A percentile compares a stretch with the other conserved stretches of the same genome.
These are phyloP conservation scores for Andricus quercusramuli DNA, from an alignment of 2,888 invertebrate species.

Conservation along the genomic window DNA sequence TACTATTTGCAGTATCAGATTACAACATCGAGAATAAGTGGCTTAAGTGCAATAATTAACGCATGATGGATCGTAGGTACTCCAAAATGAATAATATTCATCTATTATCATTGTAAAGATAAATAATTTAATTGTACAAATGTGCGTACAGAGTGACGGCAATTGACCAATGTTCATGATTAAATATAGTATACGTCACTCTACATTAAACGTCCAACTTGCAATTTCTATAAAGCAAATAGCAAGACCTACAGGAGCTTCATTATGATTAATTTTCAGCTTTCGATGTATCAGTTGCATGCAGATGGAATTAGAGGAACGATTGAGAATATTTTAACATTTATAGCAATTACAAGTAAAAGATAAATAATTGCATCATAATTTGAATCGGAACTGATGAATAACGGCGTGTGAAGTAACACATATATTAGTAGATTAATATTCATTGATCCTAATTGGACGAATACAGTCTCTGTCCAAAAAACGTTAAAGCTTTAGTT, in stretches of 20 bases:
- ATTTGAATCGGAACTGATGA: conserved; percentile 4
- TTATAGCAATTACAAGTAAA: conserved; percentile 10
- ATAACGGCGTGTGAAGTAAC: not conserved
- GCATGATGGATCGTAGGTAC: conserved; percentile 2
- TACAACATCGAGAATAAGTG: conserved; percentile 14
- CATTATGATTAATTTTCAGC: conserved; percentile 19
- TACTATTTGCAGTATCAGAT: conserved; percentile 12
- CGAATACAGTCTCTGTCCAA: too few species aligned
- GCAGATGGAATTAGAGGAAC: not conserved
- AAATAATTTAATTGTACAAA: conserved; percentile 29
- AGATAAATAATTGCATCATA: not conserved
- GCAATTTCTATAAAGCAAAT: conserved; percentile 35
- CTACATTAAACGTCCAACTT: conserved; percentile 25
- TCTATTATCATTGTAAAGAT: conserved; percentile 32
- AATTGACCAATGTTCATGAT: conserved; percentile 31
- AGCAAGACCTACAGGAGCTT: conserved; percentile 1
- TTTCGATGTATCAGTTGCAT: not conserved
- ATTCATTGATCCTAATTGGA: not conserved
- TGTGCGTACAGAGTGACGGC: conserved; percentile 3
- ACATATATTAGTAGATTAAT: not conserved
- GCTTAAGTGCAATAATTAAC: conserved; percentile 31
- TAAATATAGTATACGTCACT: conserved; percentile 24
- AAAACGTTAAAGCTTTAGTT: too few species aligned
- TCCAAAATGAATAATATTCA: conserved; percentile 1
- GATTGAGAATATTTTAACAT: conserved; percentile 5